Base-by-base conservation (phyloP, 2,797 vertebrate genomes). In the Rhincodon typus region DNA sequence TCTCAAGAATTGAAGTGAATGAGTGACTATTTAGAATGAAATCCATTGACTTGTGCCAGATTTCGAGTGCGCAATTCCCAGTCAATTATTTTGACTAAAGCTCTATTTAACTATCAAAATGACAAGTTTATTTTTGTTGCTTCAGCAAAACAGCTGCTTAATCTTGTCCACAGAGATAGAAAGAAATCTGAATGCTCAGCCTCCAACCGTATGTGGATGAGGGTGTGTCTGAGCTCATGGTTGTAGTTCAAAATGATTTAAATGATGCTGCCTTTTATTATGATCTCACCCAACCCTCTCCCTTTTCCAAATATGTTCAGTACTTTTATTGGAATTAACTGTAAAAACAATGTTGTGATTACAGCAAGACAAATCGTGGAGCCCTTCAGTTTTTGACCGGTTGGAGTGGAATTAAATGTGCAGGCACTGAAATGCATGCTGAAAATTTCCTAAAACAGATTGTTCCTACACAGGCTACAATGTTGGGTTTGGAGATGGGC, bases 201-300 rank as follows among this genome's bases (percentile, higher is more conserved):
- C 57, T 91, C 30, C 88, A 38, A 15, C 13, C 62, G 5, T 62
- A 17, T 7, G 34, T 19, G 34, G 53, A 66, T 90, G 53, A 19
- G 57, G 66, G 57, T n/a, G 30, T 66, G 53, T 66, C 13, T 57
- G 34, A 66, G 7, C 25, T 91, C 57, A 66, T 8, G 25, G 23
- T n/a, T 91, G 88, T 66, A 66, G 30, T n/a, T 91, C 30, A 21
- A 91, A 34, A 91, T 38, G 13, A 66, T 91, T 66, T 38, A 91
- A 91, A 91, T 91, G 34, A 91, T 91, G 50, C 88, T 91, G 88
- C 57, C 88, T 57, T 38, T 91, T 67, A 7, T 10, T n/a, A 57
- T 90, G 50, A 62, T 62, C 34, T 67, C 88, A n/a, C 17, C 19
- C 57, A n/a, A n/a, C 57, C 57, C 62, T 53, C 34, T 38, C 15